Evolutionary conservation across 30 jellyfish, hydroid and myxozoan genomes (phyloP), one percentile per base, ranked within the genome.

Genomic region (Aurelia coerulea): DNA sequence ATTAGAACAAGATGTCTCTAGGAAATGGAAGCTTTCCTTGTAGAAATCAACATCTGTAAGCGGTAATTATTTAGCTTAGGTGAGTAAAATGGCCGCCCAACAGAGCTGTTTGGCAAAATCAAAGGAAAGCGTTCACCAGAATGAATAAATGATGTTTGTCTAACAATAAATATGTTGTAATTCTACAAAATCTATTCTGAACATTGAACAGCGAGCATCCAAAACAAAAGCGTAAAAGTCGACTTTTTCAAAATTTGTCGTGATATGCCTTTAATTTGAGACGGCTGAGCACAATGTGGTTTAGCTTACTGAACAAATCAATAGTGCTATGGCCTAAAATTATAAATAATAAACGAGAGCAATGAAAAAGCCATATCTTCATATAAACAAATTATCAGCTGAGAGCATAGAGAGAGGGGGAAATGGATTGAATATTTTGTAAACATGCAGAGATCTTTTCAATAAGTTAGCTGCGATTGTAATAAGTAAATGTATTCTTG

Each of bases 341-440:
- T 31, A 65, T 79, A 65, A 50, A 79, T 79, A 79, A 79, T 79
- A 42, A 31, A 79, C 58, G 73, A 49, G 73, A 54, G 34, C 80
- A 41, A 65, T 62, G 58, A 58, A 74, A 79, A 46, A 35, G 69
- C 46, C 80, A 79, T 79, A 50, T 50, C 74, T 50, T 16, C 72
- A 79, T 79, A 65, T 54, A 79, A 79, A 79, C 80, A 79, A 79
- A 79, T 79, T 79, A 79, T 79, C 89, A 34, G n/a, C 86, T 51
- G 63, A 75, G 74, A 67, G 59, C 69, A 54, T 18, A 54, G 86
- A 46, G 86, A 75, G 54, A 75, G 74, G 70, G 74, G 63, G 81
- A 79, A 60, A 52, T 79, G 52, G 74, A 79, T 79, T 79, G 78
- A 74, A 37, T 79, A 49, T 79, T 79, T 79, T 79, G 72, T 79